Evolutionary conservation across 2,113 vertebrate species (phyloP), one percentile per base, ranked within the genome.

Genomic region (Excalfactoria chinensis): DNA sequence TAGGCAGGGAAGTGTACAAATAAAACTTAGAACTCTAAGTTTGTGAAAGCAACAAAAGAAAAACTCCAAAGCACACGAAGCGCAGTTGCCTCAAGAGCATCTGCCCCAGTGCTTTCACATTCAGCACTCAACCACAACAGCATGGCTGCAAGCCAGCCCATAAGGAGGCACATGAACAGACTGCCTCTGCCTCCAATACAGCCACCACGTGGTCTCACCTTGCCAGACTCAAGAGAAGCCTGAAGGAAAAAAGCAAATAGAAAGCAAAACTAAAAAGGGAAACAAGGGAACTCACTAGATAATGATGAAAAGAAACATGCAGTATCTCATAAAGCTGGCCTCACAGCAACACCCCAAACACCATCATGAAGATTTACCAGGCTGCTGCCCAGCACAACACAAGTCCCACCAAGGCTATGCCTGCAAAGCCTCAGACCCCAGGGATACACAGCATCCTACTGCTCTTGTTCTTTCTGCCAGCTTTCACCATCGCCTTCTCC

Each of bases 211-310:
- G 21, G 15, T 56, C 25, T 69, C 23, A n/a, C 26, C 49, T 9
- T 4, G 37, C n/a, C 14, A 30, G n/a, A 6, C 14, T 58, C 7
- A 26, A 43, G 2, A 51, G 35, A 68, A 83, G 3, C 2, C 5
- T 8, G 9, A 16, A 58, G 13, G 14, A 89, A 22, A 67, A 41
- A 66, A 26, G 19, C 10, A 94, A 94, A 77, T 0, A 0, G 32
- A 76, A 95, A 90, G 10, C 25, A 70, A 92, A 96, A 95, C 49
- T 64, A 80, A 94, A 93, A 95, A 73, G 3, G 16, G 51, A 77
- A 89, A 48, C 23, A 30, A 56, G 66, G 32, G 72, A 96, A 86
- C 92, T 81, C 23, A 12, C 32, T 18, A 60, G 8, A 82, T 34
- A 63, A 55, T 58, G 25, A 48, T 43, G 74, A 86, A 94, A 66